A percentile compares a stretch with the other conserved stretches of the same genome.
phyloP scores from a whole-genome alignment of 2,113 vertebrate species.

The Corythoichthys haematopterus region DNA sequence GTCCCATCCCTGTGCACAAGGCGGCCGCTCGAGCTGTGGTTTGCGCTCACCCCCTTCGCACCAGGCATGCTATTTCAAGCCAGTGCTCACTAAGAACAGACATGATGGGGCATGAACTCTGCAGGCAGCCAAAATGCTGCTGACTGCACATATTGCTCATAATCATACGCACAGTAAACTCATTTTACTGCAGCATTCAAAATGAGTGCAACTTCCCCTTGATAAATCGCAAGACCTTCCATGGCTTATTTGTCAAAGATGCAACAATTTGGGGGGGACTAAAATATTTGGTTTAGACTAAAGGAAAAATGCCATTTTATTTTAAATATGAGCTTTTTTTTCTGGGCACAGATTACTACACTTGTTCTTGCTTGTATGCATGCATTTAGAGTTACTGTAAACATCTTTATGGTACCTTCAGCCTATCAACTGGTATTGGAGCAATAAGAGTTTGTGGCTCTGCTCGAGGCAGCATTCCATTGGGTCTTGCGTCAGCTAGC shows the following conservation, averaged over 20 bases:
- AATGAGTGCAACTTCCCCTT: slow-evolving; percentile 10
- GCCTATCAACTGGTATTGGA: slow-evolving; percentile 37
- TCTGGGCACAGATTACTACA: background rate
- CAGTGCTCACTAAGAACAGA: slow-evolving; percentile 61
- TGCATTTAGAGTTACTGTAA: slow-evolving; percentile 12
- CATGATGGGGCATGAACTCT: slow-evolving; percentile 68
- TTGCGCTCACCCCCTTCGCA: slow-evolving; percentile 29
- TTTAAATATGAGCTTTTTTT: slow-evolving; percentile 3
- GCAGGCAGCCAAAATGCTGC: slow-evolving; percentile 49
- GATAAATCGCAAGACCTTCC: background rate
- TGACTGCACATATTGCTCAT: slow-evolving; percentile 50
- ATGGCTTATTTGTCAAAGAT: background rate
- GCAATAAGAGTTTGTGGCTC: slow-evolving; percentile 47
- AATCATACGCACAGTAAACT: slow-evolving; percentile 50
- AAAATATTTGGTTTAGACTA: background rate
- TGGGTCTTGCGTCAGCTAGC: slow-evolving; percentile 66
- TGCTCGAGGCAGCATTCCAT: slow-evolving; percentile 67
- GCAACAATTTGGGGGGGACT: background rate
- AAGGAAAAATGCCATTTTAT: slow-evolving; percentile 5
- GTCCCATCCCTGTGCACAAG: slow-evolving; percentile 54
- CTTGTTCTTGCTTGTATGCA: slow-evolving; percentile 3
- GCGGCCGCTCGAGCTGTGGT: slow-evolving; percentile 45
- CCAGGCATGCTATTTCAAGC: slow-evolving; percentile 61
- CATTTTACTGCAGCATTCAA: slow-evolving; percentile 16
- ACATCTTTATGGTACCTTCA: slow-evolving; percentile 24